A percentile compares a stretch with the other conserved stretches of the same genome.
Conservation (phyloP, 2,797 vertebrate species). For the Picus viridis region DNA sequence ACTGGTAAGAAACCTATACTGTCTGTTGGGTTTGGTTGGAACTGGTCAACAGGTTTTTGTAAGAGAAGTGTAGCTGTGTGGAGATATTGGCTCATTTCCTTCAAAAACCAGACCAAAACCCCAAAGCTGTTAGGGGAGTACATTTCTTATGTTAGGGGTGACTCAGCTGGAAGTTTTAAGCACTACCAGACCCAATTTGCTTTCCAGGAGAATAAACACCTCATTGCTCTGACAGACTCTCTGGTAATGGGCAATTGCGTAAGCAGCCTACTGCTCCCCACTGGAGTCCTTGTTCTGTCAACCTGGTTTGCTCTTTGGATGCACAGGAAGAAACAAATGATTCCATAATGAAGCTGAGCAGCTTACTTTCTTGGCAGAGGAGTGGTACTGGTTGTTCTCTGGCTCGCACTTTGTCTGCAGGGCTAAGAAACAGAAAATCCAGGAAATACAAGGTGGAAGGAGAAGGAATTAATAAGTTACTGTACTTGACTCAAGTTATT, state of each 20-base stretch:
- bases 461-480: background rate
- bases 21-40: background rate
- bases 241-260: constrained; percentile 10
- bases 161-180: constrained; percentile 5
- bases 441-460: background rate
- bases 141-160: background rate
- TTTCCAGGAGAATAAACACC: constrained; percentile 34
- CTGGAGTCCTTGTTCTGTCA: constrained; percentile 43
- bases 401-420: background rate
- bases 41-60: background rate
- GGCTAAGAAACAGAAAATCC: background rate
- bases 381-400: background rate
- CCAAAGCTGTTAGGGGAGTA: background rate
- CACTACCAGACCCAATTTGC: background rate
- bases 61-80: background rate
- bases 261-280: background rate
- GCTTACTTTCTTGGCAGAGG: background rate
- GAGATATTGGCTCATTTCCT: background rate
- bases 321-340: background rate
- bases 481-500: background rate
- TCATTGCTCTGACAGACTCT: background rate
- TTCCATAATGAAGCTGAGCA: background rate
- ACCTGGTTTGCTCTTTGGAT: background rate
- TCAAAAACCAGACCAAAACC: background rate
- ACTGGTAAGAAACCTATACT: background rate